Conservation (phyloP, 2,113 vertebrate species). For the Podarcis raffonei region DNA sequence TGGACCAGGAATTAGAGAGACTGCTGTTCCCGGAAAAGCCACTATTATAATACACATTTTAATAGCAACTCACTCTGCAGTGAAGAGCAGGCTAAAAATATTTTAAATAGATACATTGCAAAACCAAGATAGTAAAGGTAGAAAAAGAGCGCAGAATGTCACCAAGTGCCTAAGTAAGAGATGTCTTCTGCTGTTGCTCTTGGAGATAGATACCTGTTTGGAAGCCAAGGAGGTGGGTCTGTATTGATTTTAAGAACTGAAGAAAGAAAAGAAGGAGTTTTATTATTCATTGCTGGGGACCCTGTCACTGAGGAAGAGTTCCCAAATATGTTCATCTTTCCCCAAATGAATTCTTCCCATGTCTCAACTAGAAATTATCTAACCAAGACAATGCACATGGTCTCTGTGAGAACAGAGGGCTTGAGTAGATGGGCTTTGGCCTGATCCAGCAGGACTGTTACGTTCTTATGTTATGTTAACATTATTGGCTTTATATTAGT, state of each 20-base stretch:
- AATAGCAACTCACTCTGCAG: too few species aligned
- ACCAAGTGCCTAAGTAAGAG: background rate
- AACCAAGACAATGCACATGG: constrained; percentile 8
- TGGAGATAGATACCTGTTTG: accelerated
- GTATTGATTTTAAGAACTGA: background rate
- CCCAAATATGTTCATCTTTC: constrained; percentile 7
- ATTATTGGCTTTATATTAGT: background rate
- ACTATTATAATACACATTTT: background rate
- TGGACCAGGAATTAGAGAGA: background rate
- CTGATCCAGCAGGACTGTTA: too few species aligned
- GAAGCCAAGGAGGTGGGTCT: background rate
- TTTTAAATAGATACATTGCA: too few species aligned
- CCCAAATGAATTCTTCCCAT: constrained; percentile 7
- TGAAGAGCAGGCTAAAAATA: too few species aligned
- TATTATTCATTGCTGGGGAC: constrained; percentile 17
- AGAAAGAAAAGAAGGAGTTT: background rate
- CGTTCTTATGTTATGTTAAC: background rate
- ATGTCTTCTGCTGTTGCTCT: background rate
- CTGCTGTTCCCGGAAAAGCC: background rate
- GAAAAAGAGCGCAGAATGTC: background rate
- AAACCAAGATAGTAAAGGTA: background rate
- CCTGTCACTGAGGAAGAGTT: background rate
- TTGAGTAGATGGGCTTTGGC: too few species aligned
- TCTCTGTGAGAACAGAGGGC: too few species aligned
- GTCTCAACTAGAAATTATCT: constrained; percentile 5